A percentile compares a stretch with the other conserved stretches of the same genome.
Evolutionary conservation across 2,888 invertebrate species (phyloP).

Genomic region (Leptopterna dolabrata): DNA sequence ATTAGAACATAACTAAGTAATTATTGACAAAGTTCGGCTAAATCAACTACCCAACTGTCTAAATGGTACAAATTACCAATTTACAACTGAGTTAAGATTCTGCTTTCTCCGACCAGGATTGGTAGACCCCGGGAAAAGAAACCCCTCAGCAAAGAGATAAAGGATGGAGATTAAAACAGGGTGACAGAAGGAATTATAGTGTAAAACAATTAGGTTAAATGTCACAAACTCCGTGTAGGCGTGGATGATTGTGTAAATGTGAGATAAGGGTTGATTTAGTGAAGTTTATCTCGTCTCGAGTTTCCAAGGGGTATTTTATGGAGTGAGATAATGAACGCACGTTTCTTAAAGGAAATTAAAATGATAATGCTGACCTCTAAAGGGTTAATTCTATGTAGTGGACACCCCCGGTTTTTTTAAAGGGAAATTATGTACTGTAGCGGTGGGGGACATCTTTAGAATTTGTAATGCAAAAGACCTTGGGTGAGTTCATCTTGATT

Average conservation of each 20-base stretch:
- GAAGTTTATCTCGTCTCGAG: conserved; percentile 37
- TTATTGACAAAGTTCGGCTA: too few relatives aligned
- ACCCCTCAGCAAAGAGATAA: too few relatives aligned
- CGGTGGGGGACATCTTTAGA: background rate
- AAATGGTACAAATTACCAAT: too few relatives aligned
- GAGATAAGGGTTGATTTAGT: conserved; percentile 36
- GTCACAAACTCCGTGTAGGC: background rate
- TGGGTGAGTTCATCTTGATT: too few relatives aligned
- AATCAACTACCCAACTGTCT: too few relatives aligned
- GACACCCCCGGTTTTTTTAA: background rate
- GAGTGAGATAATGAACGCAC: conserved; percentile 48
- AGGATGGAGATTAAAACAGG: background rate
- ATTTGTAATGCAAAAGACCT: background rate
- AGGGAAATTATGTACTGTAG: background rate
- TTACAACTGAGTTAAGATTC: too few relatives aligned
- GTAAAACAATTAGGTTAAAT: conserved; percentile 14
- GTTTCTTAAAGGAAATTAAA: conserved; percentile 47
- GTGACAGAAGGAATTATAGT: background rate
- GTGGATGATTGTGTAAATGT: conserved; percentile 19
- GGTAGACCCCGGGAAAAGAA: too few relatives aligned
- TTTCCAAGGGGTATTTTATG: conserved; percentile 29
- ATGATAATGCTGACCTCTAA: conserved; percentile 25
- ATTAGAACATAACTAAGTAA: too few relatives aligned
- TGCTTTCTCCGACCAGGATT: too few relatives aligned
- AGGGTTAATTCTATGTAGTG: background rate